Evolutionary conservation across 2,888 invertebrate species (phyloP), one percentile per base, ranked within the genome.

Genomic region (Drosophila percnosoma): DNA sequence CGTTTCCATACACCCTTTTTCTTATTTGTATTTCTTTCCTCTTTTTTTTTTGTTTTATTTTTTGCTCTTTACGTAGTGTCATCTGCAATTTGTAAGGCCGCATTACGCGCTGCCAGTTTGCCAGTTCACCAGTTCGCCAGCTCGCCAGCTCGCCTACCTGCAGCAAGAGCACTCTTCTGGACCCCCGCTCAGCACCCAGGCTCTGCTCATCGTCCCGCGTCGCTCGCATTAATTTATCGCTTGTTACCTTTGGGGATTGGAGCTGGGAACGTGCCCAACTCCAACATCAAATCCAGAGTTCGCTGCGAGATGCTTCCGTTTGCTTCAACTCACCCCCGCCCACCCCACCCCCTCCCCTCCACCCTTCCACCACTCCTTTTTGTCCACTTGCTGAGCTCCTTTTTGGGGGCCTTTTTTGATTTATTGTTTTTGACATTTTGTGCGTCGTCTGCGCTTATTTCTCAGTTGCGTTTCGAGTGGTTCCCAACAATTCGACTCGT

Each of bases 361-460:
- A 27, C 48, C 34, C 36, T 49, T 11, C 27, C 11, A 13, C 21
- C 40, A 1, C 24, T 18, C 31, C 18, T 42, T 51, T 21, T 45
- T 45, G 45, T 24, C 45, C 72, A 58, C 58, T 69, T 64, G 66
- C 60, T 34, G 49, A 13, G 61, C 68, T 68, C 53, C 63, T 64
- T 73, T 74, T 75, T 82, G 75, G 77, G 74, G 49, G 66, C 76
- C 79, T 73, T 78, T 82, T 91, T 91, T 91, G 90, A 90, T 90
- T 91, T 90, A 90, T 90, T 87, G 87, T 85, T 83, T 83, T 80
- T 88, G 90, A 88, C 91, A 82, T 88, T 83, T 82, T 78, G 65
- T 79, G 73, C 67, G 70, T 75, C 70, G 75, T 75, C 68, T 75
- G 68, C 69, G 75, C 76, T 79, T 76, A 76, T 87, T 87, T 76